Base-by-base conservation (phyloP, 2,113 vertebrate genomes). In the Nycticebus coucang region DNA sequence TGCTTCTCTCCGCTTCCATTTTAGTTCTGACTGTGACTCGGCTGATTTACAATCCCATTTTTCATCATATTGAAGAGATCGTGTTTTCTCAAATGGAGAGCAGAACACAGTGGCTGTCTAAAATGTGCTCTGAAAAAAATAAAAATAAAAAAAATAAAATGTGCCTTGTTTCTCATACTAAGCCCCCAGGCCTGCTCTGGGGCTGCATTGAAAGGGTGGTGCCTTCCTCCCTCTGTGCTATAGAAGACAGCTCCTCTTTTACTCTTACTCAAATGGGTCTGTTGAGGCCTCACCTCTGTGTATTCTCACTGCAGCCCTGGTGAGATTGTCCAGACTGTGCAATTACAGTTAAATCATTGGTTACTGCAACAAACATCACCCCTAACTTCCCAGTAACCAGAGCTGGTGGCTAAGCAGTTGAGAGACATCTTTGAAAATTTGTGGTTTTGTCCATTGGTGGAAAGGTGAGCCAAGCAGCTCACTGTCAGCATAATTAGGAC, bases 41-140 rank as follows among this genome's bases (percentile, higher is more conserved):
- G 62, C 13, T 28, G n/a, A 68, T 64, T 62, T 50, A 79, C 59
- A 83, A 71, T 18, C 50, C 74, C 64, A 41, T 90, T 92, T 95
- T 74, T 69, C 68, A 84, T 77, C 41, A 92, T 91, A 35, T 72
- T 87, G 84, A 59, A 28, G 79, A 77, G 71, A 41, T 57, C 30
- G 4, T 15, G 62, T 64, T 92, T 81, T 71, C 85, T 90, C 24
- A 91, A 83, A 35, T 18, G 22, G 57, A 66, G 24, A 59, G 72
- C 7, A n/a, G 71, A n/a, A 35, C n/a, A 53, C 80, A 55, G 64
- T 2, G 50, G 71, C 57, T 93, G 69, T 68, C 79, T 66, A 28
- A 77, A 71, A 59, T 1, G 35, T 12, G 81, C 77, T 92, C 64
- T 92, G n/a, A n/a, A n/a, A n/a, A n/a, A n/a, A n/a, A n/a, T n/a